Base-by-base conservation (phyloP, 1,140 invertebrate species). In the Drosophila bifasciata region DNA sequence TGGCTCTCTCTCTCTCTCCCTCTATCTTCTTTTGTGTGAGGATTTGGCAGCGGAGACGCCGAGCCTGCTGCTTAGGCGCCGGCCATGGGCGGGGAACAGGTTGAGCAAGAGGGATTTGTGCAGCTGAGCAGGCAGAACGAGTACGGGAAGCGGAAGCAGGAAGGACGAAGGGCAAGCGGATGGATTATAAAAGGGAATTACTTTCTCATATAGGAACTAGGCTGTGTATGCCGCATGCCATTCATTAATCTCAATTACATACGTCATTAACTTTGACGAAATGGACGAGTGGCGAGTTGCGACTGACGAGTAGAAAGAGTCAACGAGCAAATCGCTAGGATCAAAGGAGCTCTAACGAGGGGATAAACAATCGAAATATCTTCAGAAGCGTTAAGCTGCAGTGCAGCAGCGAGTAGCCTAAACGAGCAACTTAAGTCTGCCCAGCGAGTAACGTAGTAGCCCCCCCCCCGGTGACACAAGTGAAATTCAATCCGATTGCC, bases 1-100 rank as follows among this genome's bases (percentile, higher is more conserved):
- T 43, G 36, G 21, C 43, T 15, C 32, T 9, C 6, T 28, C 57
- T 17, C n/a, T 46, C 7, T 13, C 7, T 9, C n/a, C n/a, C 61
- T 15, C 16, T 25, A 45, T 3, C 23, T 41, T 17, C 32, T 13
- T 23, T 17, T 68, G 43, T 51, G 28, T 68, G 19, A 39, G 48
- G 51, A 43, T 66, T 51, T 36, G 43, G 43, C 36, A 36, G 32
- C 32, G 32, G 32, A 36, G 32, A 21, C n/a, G 61, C 16, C 19
- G 13, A 55, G 66, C 68, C 55, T 52, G 39, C 11, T 59, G 39
- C 11, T 59, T 28, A 58, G 53, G 67, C 67, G 67, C 67, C 67
- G 66, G 66, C 67, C 66, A 55, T 59, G 67, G 53, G 52, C 49
- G 49, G 63, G 68, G 67, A 55, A 73, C 68, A 73, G 69, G 68